These are phyloP conservation scores for Cyprinodon brontotheroides DNA, from an alignment of 2,113 vertebrate genomes.

Conservation along the genomic window DNA sequence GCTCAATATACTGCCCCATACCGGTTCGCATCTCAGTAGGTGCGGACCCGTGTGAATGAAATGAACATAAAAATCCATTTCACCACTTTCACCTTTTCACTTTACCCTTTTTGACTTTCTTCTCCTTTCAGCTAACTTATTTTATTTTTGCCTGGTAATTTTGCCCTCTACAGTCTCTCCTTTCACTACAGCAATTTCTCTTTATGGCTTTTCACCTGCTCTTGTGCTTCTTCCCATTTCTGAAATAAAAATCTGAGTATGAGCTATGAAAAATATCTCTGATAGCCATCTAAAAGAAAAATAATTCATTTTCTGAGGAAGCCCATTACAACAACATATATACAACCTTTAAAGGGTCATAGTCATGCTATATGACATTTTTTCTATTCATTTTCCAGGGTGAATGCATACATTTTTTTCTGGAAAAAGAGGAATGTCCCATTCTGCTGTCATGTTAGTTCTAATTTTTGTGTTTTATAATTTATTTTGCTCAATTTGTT, in stretches of 20 bases:
- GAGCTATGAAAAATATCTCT: neutral
- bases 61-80: constrained; percentile 68
- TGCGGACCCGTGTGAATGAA: constrained; percentile 54
- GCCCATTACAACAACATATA: neutral
- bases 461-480: too few species aligned
- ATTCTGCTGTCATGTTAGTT: too few species aligned
- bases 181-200: constrained; percentile 18
- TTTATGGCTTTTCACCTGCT: constrained; percentile 39
- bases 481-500: too few species aligned
- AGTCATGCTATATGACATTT: too few species aligned
- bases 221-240: constrained; percentile 20
- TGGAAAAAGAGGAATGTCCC: too few species aligned
- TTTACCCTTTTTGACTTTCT: constrained; percentile 54
- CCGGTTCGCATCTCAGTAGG: constrained; percentile 63
- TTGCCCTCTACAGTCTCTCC: constrained; percentile 48
- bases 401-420: too few species aligned
- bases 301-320: constrained; percentile 25
- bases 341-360: too few species aligned
- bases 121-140: constrained; percentile 45
- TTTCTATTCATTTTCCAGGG: too few species aligned
- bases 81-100: constrained; percentile 52
- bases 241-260: constrained; percentile 30
- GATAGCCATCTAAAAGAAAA: constrained; percentile 15
- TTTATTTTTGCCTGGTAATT: constrained; percentile 42
- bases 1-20: constrained; percentile 66